phyloP scores from a whole-genome alignment of 2,113 vertebrate genomes.

The Emydocephalus ijimae region DNA sequence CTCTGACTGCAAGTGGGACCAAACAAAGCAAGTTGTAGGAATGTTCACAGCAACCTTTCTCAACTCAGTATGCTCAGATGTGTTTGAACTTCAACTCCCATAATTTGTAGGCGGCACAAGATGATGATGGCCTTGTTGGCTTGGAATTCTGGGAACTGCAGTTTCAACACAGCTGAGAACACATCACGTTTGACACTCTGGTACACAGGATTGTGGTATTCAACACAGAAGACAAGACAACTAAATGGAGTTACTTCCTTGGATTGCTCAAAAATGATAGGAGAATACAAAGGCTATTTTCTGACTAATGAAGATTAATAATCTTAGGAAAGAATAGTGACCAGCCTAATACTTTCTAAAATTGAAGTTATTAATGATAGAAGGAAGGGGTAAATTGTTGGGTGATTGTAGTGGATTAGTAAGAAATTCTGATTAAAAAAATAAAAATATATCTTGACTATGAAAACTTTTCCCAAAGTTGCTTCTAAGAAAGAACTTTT shows the following conservation, averaged over 20 bases:
- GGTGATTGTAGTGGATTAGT: background rate
- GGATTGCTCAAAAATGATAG: background rate
- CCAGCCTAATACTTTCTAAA: background rate
- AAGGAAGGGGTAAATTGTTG: background rate
- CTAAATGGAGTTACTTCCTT: background rate
- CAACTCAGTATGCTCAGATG: background rate
- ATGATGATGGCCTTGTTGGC: background rate
- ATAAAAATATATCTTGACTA: background rate
- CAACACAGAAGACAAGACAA: background rate
- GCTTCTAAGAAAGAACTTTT: background rate
- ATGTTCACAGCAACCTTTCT: background rate
- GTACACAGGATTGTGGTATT: background rate
- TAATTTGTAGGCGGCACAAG: background rate
- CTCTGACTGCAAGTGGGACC: background rate
- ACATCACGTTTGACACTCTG: background rate
- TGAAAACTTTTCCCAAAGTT: background rate
- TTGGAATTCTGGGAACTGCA: background rate
- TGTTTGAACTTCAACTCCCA: background rate
- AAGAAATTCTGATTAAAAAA: background rate
- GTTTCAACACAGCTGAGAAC: background rate
- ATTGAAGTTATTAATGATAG: background rate
- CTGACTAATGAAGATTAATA: background rate
- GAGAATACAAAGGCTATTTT: background rate
- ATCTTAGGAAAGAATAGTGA: background rate
- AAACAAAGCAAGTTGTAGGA: background rate